Conservation (phyloP, 1,140 invertebrate species). For the Pantala flavescens region DNA sequence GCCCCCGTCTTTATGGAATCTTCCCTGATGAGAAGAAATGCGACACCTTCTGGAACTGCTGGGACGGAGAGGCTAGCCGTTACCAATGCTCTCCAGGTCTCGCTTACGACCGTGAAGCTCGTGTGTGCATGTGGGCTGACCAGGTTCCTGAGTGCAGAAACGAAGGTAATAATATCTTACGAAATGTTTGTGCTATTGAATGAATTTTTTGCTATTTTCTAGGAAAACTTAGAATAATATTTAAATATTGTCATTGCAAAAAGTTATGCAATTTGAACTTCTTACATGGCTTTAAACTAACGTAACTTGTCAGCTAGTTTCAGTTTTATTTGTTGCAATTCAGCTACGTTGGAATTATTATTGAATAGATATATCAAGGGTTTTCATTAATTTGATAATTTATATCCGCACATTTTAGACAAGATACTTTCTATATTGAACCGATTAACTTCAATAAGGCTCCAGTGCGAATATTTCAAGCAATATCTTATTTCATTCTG, state of each 20-base stretch:
- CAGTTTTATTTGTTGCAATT: no score
- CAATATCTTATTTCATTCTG: slow-evolving; percentile 24
- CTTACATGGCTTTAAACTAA: background rate
- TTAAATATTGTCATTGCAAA: background rate
- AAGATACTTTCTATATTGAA: no score
- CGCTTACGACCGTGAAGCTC: slow-evolving; percentile 82
- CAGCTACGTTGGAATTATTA: no score
- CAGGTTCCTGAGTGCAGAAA: slow-evolving; percentile 82
- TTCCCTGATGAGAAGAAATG: slow-evolving; percentile 82
- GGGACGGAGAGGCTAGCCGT: slow-evolving; percentile 85
- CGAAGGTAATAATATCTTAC: slow-evolving; percentile 49
- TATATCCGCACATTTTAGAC: no score
- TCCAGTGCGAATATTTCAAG: no score
- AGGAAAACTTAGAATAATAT: background rate
- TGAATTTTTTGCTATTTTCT: no score
- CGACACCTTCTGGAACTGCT: slow-evolving; percentile 92
- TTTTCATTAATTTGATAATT: no score
- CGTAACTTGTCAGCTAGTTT: no score
- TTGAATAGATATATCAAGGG: no score
- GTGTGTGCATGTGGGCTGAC: slow-evolving; percentile 91
- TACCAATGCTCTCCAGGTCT: slow-evolving; percentile 90
- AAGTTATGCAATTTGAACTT: background rate
- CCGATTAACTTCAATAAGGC: no score
- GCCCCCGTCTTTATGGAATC: slow-evolving; percentile 79
- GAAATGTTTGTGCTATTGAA: no score